Evolutionary conservation across 2,113 vertebrate species (phyloP).

Genomic region (Nyctereutes procyonoides): DNA sequence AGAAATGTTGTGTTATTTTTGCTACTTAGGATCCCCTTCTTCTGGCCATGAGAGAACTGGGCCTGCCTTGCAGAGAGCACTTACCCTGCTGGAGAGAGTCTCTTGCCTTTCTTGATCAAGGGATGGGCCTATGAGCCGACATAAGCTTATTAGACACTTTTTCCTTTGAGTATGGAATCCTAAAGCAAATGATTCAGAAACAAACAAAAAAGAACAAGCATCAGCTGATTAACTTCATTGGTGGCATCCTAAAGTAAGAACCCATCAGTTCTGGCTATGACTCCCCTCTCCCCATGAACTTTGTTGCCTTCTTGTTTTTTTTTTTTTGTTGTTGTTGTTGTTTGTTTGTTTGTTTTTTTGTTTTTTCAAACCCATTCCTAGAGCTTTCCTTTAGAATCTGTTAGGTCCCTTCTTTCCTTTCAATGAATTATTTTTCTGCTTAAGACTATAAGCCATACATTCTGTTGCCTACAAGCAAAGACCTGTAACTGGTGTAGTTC

Average conservation of each 20-base stretch:
- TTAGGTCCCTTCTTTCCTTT: background rate
- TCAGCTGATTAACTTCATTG: background rate
- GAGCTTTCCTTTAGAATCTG: background rate
- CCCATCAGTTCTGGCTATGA: background rate
- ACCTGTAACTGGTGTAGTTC: background rate
- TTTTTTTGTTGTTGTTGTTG: too few species aligned
- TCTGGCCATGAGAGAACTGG: background rate
- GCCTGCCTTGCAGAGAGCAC: background rate
- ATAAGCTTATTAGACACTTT: background rate
- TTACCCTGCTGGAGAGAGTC: background rate
- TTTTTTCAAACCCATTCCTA: background rate
- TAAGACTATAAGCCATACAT: background rate
- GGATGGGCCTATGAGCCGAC: background rate
- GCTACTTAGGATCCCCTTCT: background rate
- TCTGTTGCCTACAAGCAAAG: background rate
- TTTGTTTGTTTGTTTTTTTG: background rate
- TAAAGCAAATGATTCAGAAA: background rate
- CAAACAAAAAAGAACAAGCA: background rate
- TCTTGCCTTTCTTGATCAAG: background rate
- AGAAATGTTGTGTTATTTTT: background rate
- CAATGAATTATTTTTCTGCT: background rate
- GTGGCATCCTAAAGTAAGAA: background rate
- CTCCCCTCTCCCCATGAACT: background rate
- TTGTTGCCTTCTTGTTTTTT: background rate
- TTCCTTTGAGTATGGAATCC: background rate